phyloP scores from a whole-genome alignment of 2,797 vertebrate species.

The Capromys pilorides region DNA sequence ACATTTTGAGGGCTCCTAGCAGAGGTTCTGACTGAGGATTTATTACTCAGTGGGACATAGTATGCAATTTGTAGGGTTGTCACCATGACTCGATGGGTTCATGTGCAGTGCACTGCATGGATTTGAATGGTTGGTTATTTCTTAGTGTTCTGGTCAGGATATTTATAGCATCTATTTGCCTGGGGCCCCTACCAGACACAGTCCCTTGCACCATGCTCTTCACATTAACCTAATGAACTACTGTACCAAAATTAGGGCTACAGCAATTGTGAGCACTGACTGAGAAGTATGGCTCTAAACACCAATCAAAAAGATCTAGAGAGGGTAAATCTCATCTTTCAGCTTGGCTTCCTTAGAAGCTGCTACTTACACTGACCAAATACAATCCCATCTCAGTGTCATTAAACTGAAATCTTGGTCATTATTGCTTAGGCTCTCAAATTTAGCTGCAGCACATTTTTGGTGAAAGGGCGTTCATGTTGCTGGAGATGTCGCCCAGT shows the following conservation, averaged over 20 bases:
- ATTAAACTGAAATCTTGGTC: not conserved
- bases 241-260: not conserved
- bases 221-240: not conserved
- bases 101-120: not conserved
- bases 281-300: not conserved
- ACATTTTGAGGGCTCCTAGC: not conserved
- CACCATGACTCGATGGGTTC: not conserved
- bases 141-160: not conserved
- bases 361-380: not conserved
- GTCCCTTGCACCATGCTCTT: not conserved
- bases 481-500: not conserved
- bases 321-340: not conserved
- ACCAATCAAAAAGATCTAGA: not conserved
- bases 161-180: not conserved
- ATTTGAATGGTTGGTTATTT: not conserved
- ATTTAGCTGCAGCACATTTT: not conserved
- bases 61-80: not conserved
- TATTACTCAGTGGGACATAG: not conserved
- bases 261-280: not conserved
- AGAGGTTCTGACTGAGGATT: not conserved
- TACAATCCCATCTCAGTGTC: not conserved
- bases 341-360: not conserved
- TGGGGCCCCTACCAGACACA: not conserved
- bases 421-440: not conserved
- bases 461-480: not conserved